Evolutionary conservation across 1,140 invertebrate species (phyloP).

Genomic region (Drosophila jambulina): DNA sequence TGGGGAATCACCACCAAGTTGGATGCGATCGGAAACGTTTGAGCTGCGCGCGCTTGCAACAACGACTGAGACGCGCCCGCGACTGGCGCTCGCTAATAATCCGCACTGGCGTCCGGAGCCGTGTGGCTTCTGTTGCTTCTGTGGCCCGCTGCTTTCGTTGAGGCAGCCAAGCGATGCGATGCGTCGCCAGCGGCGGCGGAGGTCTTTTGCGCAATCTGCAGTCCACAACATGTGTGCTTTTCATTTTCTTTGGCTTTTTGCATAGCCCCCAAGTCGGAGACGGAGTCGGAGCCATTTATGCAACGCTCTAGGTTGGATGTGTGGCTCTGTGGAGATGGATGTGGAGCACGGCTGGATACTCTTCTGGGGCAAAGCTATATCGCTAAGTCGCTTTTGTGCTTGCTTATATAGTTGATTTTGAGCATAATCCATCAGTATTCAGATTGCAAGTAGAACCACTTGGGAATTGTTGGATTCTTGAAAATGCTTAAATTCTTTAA

Average conservation of each 20-base stretch:
- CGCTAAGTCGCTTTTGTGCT: too few species aligned
- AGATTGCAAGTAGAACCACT: background rate
- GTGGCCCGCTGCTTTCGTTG: conserved; percentile 63
- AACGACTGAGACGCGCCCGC: conserved; percentile 67
- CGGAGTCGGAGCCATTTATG: conserved; percentile 59
- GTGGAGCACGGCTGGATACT: conserved; percentile 22
- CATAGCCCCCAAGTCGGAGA: conserved; percentile 22
- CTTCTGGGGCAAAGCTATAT: background rate
- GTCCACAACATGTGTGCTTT: conserved; percentile 36
- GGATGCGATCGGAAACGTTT: conserved; percentile 37
- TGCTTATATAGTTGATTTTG: background rate
- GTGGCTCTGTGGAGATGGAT: background rate
- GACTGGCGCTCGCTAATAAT: conserved; percentile 64
- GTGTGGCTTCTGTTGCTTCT: conserved; percentile 20
- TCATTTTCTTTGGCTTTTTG: conserved; percentile 31
- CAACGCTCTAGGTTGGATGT: conserved; percentile 50
- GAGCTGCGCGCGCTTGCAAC: conserved; percentile 52
- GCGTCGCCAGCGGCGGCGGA: conserved; percentile 40
- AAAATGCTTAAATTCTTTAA: too few species aligned
- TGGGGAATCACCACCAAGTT: conserved; percentile 11
- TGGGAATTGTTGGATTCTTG: background rate
- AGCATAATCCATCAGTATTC: too few species aligned
- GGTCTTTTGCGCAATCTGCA: conserved; percentile 63
- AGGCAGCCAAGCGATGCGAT: conserved; percentile 64
- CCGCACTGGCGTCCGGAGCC: conserved; percentile 16